Evolutionary conservation across 2,797 vertebrate species (phyloP), one percentile per base, ranked within the genome.

Genomic region (Typhlichthys eigenmanni): DNA sequence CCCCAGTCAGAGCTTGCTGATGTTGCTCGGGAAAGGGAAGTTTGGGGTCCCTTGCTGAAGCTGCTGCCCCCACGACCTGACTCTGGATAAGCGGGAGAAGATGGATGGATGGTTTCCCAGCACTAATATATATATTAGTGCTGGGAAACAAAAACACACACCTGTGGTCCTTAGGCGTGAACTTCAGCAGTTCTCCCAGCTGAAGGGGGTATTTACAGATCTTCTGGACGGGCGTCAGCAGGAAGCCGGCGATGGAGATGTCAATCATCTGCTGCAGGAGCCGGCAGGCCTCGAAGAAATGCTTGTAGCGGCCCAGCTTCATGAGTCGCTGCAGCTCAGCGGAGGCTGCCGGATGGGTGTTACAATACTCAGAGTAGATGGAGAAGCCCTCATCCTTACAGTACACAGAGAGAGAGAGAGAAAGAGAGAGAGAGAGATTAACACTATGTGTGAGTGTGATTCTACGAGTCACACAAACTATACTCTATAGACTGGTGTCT

Each of bases 171-270:
- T 93, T 94, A 4, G 95, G 93, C 52, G 97, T 99, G 78, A 97
- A 98, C 79, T 99, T 99, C n/a, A 99, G 94, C 69, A 99, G 89
- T 80, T 99, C 98, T 11, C 96, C 96, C 69, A 99, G 93, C 87
- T 99, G 98, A 71, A 99, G 87, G 0, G 97, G 98, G 70, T 99
- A 99, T 88, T 99, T 99, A 85, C 98, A 99, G 89, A 99, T 99
- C 90, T 99, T 99, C 91, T 99, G 97, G 65, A 99, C 96, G 0
- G 97, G 97, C 0, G 96, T 98, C 72, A 99, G 96, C 69, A 99
- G 92, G 84, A 99, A 99, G 57, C 98, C 97, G 0, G 96, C 94
- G 0, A 99, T 94, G 54, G 97, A 96, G 66, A 99, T 99, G 88
- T 98, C 94, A 8, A 99, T 99, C 97, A 99, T 99, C 88, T 98